Conservation (phyloP, 2,113 vertebrate species). For the Poeciliopsis turrubarensis region DNA sequence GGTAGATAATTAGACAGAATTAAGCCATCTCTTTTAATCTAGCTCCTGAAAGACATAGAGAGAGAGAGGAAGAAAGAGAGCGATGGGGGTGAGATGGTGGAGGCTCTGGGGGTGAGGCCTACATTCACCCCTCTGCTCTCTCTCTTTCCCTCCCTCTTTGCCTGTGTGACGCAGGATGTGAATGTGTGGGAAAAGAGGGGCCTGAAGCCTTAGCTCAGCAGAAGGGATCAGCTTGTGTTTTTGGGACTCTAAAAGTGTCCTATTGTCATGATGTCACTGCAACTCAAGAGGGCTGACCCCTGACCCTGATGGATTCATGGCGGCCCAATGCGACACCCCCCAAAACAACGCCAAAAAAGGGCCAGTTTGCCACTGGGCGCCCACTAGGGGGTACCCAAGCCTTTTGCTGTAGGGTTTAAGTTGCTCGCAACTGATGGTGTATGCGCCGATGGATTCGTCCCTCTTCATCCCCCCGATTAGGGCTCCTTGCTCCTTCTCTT, state of each 20-base stretch:
- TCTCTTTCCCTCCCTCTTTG: conserved; percentile 60
- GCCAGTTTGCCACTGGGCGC: conserved; percentile 88
- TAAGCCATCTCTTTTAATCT: conserved; percentile 85
- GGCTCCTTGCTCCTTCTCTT: conserved; percentile 38
- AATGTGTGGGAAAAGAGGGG: conserved; percentile 94
- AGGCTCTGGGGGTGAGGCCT: conserved; percentile 71
- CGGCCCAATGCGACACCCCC: conserved; percentile 74
- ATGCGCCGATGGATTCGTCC: conserved; percentile 48
- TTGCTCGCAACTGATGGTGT: conserved; percentile 69
- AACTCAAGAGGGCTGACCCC: conserved; percentile 97
- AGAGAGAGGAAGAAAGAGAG: conserved; percentile 60
- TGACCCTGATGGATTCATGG: conserved; percentile 93
- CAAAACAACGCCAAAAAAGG: conserved; percentile 66
- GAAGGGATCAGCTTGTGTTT: conserved; percentile 91
- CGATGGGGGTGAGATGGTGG: conserved; percentile 37
- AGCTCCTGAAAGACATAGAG: conserved; percentile 72
- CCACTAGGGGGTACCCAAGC: conserved; percentile 95
- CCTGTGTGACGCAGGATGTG: conserved; percentile 80
- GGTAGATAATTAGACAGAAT: conserved; percentile 83
- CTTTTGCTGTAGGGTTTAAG: conserved; percentile 87
- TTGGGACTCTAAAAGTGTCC: conserved; percentile 91
- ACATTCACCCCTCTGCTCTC: conserved; percentile 72
- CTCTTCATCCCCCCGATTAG: conserved; percentile 49
- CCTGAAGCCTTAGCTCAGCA: conserved; percentile 90
- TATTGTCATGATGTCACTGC: conserved; percentile 98